phyloP scores from a whole-genome alignment of 2,888 invertebrate species.

The Osmoderma eremita region DNA sequence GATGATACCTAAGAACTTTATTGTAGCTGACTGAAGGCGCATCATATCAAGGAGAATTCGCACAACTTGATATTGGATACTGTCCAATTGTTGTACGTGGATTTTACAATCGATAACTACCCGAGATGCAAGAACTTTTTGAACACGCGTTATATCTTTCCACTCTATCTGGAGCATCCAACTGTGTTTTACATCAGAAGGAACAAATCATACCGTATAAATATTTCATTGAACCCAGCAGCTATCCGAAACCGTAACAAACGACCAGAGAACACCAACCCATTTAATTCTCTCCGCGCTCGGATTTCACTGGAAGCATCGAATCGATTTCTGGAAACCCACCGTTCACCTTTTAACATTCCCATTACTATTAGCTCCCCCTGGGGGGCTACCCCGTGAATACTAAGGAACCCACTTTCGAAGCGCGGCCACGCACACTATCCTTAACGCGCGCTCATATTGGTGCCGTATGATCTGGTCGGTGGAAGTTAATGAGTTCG shows the following conservation, averaged over 20 bases:
- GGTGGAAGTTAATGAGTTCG: constrained; percentile 57
- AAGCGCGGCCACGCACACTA: too few species aligned
- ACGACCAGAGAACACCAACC: constrained; percentile 1
- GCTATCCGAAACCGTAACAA: not conserved
- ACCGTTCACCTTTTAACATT: not conserved
- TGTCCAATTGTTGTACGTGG: too few species aligned
- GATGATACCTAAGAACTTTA: too few species aligned
- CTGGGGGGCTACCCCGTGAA: not conserved
- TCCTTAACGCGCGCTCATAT: constrained; percentile 10
- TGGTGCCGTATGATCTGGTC: constrained; percentile 52
- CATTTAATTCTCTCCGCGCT: constrained; percentile 17
- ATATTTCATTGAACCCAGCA: constrained; percentile 27
- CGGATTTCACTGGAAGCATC: constrained; percentile 15
- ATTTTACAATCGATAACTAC: too few species aligned
- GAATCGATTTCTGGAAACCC: constrained; percentile 18
- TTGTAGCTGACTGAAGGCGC: too few species aligned
- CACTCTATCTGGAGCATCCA: too few species aligned
- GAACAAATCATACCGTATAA: constrained; percentile 18
- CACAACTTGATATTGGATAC: too few species aligned
- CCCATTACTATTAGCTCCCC: constrained; percentile 4
- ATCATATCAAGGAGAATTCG: too few species aligned
- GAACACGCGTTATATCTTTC: too few species aligned
- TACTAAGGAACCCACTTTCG: not conserved
- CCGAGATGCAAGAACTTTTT: too few species aligned
- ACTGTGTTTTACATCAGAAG: not conserved